Evolutionary conservation across 2,797 vertebrate species (phyloP).

Genomic region (Myiotriccus ornatus): DNA sequence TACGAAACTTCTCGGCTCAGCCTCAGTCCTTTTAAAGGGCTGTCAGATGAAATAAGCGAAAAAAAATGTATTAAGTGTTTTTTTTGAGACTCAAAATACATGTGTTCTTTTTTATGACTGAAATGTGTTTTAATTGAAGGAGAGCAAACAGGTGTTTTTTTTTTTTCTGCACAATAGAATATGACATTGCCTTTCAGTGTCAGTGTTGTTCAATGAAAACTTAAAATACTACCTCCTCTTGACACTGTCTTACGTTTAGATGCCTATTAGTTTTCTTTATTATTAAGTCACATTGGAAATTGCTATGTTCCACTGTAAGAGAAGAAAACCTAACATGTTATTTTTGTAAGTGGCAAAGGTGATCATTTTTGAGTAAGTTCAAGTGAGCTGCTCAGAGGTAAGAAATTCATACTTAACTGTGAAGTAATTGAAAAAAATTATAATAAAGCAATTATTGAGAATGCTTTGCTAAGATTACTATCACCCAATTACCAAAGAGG

Average conservation of each 20-base stretch:
- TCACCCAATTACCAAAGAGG: not conserved
- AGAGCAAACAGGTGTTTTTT: not conserved
- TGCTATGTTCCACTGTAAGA: not conserved
- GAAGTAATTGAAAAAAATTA: not conserved
- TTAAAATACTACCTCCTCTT: not conserved
- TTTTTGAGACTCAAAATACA: not conserved
- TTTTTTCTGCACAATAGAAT: not conserved
- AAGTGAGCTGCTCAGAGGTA: not conserved
- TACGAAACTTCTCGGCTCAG: not conserved
- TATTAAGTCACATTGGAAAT: not conserved
- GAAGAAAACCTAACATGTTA: not conserved
- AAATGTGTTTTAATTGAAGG: not conserved
- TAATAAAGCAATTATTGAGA: not conserved
- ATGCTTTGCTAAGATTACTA: not conserved
- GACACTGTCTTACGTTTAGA: not conserved
- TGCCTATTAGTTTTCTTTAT: not conserved
- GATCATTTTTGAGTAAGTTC: not conserved
- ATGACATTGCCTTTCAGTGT: not conserved
- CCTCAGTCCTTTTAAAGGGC: not conserved
- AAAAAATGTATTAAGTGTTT: not conserved
- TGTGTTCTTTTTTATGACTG: not conserved
- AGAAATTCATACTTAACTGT: not conserved
- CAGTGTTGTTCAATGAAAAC: not conserved
- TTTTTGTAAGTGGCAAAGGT: not conserved
- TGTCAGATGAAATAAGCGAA: not conserved